Evolutionary conservation across 2,888 invertebrate species (phyloP), one percentile per base, ranked within the genome.

Genomic region (Agriopis aurantiaria): DNA sequence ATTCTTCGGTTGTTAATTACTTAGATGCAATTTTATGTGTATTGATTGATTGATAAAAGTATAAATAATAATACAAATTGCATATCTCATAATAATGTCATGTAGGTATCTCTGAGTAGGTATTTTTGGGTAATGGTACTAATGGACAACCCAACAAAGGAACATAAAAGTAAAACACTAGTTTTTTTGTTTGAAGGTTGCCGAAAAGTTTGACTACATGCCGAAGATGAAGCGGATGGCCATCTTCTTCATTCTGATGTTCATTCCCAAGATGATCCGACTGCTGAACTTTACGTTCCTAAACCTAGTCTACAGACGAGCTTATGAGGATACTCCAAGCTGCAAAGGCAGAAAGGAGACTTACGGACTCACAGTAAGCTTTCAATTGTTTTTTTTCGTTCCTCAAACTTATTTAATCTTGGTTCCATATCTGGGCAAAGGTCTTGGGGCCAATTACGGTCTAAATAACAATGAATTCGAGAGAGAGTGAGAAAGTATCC

Each of bases 151-250:
- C 5, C 11, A 12, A 46, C 5, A 46, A 12, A 11, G 3, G 12
- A 46, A 46, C 5, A 11, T 10, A 10, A 45, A 4, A 45, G 10
- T 10, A 12, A 5, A 46, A 46, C 10, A 3, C 9, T 8, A 8
- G n/a, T 6, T n/a, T n/a, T 14, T 14, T 49, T 10, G 8, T 14
- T 72, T 53, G 12, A 78, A 94, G 93, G 87, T 91, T n/a, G 94
- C 93, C 57, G 87, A 90, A 75, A 88, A 88, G 69, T 93, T 92
- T 68, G 90, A 90, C 71, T 85, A 86, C 59, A 89, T 92, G 88
- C 79, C 93, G 0, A 71, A 80, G 51, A 49, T 77, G 2, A 93
- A 92, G 74, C 86, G 92, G 60, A 43, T 88, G 1, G 65, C 86
- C 23, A 75, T 93, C 62, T 85, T 92, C 69, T 81, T 84, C 49